phyloP scores from a whole-genome alignment of 2,797 vertebrate species.

The Vultur gryphus region DNA sequence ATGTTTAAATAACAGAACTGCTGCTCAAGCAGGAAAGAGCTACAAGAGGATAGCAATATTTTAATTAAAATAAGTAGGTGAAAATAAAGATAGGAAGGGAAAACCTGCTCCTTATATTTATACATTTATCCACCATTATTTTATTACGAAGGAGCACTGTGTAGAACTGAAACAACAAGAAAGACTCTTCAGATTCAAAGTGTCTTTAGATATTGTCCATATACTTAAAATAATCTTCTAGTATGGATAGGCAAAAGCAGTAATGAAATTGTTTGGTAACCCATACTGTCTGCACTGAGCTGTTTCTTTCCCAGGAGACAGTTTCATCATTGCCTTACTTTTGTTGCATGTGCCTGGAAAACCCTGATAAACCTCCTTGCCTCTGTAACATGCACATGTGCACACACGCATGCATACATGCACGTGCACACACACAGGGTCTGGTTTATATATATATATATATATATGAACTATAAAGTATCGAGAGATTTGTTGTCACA shows the following conservation, averaged over 20 bases:
- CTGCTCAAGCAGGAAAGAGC: neutral
- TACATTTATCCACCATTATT: neutral
- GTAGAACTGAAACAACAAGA: neutral
- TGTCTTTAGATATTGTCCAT: neutral
- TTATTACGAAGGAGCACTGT: neutral
- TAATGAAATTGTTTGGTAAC: neutral
- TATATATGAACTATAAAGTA: neutral
- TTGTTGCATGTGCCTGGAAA: neutral
- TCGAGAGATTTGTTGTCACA: neutral
- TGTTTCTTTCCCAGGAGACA: neutral
- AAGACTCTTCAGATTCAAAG: neutral
- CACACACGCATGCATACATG: too few relatives aligned
- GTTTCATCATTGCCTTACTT: neutral
- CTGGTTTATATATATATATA: neutral
- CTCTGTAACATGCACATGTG: accelerated
- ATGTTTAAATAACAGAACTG: neutral
- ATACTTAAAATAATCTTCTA: neutral
- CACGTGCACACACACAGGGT: too few relatives aligned
- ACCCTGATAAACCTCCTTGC: neutral
- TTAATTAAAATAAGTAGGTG: neutral
- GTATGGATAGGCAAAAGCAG: neutral
- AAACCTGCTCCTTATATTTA: neutral
- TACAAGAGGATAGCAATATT: neutral
- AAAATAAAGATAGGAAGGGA: neutral
- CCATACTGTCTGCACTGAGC: neutral